Base-by-base conservation (phyloP, 2,888 invertebrate species). In the Luperina nickerlii region DNA sequence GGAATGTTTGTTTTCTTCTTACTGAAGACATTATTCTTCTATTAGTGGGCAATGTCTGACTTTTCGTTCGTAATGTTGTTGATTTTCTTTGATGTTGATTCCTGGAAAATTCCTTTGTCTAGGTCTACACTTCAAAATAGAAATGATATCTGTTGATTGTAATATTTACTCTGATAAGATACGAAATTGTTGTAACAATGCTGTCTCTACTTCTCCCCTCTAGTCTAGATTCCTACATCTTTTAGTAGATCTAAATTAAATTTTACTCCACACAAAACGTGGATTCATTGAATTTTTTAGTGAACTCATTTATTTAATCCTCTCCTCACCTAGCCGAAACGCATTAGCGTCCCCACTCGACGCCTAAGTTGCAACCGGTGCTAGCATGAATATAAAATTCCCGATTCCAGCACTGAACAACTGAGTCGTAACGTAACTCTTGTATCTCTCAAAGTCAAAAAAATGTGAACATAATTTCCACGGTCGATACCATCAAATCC, bases 381-480 rank as follows among this genome's bases (percentile, higher is more conserved):
- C 86, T 84, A 84, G 81, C 86, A 84, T 89, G 83, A 89, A 90
- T 86, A 85, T 83, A 87, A 86, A 89, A 89, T 81, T 77, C 71
- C 69, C 76, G 51, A 79, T 77, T 81, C 67, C 54, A 73, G 68
- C 67, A 42, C 27, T 62, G n/a, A 69, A 77, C 76, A 86, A 88
- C 82, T 74, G 75, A 79, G 74, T 81, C 86, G 85, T 87, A 83
- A 87, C 86, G 85, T 87, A 83, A 87, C 77, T 83, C 79, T 79
- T 74, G 73, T 83, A 83, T 86, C 81, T 82, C 20, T 24, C 71
- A 66, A 68, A 82, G 54, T 1, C 67, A 66, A 74, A 72, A 74
- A 81, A 74, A 69, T 73, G 79, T 73, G 72, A 84, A 68, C 67
- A 83, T 76, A 73, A 81, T 84, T 84, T 81, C 57, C 70, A 72